phyloP scores from a whole-genome alignment of 2,113 vertebrate genomes.

The Xiphophorus maculatus region DNA sequence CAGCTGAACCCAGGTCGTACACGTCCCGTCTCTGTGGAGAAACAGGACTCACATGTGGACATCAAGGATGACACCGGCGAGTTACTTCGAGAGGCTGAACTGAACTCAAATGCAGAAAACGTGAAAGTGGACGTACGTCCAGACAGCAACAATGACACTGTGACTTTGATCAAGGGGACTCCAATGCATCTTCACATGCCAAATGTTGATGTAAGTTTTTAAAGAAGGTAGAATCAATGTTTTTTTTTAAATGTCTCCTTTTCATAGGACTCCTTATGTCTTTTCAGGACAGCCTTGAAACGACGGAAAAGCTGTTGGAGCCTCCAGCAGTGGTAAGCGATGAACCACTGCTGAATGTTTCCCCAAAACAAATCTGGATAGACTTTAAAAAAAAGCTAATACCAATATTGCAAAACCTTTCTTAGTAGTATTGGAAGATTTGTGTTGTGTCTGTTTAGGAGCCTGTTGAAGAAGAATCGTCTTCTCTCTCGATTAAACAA shows the following conservation, averaged over 20 bases:
- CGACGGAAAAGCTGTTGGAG: constrained; percentile 84
- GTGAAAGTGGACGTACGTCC: constrained; percentile 7
- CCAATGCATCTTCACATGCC: constrained; percentile 43
- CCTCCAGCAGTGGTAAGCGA: constrained; percentile 74
- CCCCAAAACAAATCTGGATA: neutral
- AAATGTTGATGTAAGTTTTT: constrained; percentile 73
- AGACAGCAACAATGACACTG: constrained; percentile 60
- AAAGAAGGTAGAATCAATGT: neutral
- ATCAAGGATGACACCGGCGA: constrained; percentile 71
- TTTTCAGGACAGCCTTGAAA: constrained; percentile 81
- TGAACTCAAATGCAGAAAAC: constrained; percentile 28
- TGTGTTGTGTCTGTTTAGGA: constrained; percentile 64
- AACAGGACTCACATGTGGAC: constrained; percentile 39
- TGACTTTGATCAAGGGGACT: constrained; percentile 73
- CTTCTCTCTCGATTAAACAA: constrained; percentile 2
- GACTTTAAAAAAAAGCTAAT: neutral
- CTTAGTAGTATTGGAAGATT: neutral
- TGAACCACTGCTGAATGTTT: neutral
- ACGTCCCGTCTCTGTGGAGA: constrained; percentile 46
- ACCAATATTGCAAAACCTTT: neutral
- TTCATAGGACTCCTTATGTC: neutral
- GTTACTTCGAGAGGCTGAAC: constrained; percentile 66
- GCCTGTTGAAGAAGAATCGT: constrained; percentile 38
- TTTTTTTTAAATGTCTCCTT: neutral
- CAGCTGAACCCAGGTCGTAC: constrained; percentile 39